Base-by-base conservation (phyloP, 2,888 invertebrate genomes). In the Harpalus rufipes region DNA sequence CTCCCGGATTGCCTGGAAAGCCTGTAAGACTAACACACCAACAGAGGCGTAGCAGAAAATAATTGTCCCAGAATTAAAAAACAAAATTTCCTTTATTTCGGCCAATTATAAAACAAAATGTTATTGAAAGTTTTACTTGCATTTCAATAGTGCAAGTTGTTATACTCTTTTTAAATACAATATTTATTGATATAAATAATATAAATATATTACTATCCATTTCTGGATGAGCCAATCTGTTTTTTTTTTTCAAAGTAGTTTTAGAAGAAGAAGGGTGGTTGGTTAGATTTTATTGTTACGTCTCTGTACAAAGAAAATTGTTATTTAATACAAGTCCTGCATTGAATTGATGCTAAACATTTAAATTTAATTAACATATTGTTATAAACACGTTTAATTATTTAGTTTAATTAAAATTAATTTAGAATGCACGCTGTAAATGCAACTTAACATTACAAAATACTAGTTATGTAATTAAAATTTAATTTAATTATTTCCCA, bases 1-100 rank as follows among this genome's bases (percentile, higher is more conserved):
- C 89, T 51, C 87, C 89, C n/a, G 92, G 92, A 58, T 87, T 88
- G 18, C 88, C 88, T 72, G 92, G 91, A 85, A 88, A 87, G 86
- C 88, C 88, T 84, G 91, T 91, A 89, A 21, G 89, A 89, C 86
- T 79, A 86, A 85, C 65, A 81, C 7, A 51, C 44, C 12, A 51
- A 51, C 44, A 51, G 44, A 51, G 44, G 12, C 44, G 44, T 12
- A 51, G 12, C 44, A 51, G 1, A 51, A 51, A 51, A 51, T 10
- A 12, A 12, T 10, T 51, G 10, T 21, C n/a, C n/a, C n/a, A n/a
- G n/a, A n/a, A n/a, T 25, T 21, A 21, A 21, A 1, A 21, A 21
- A 21, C 1, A 21, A 21, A 21, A n/a, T n/a, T 21, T 21, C 21
- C 3, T 21, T 21, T 21, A 21, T 21, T 21, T n/a, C n/a, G n/a